Conservation (phyloP, 2,113 vertebrate genomes). For the Daphoenositta chrysoptera region DNA sequence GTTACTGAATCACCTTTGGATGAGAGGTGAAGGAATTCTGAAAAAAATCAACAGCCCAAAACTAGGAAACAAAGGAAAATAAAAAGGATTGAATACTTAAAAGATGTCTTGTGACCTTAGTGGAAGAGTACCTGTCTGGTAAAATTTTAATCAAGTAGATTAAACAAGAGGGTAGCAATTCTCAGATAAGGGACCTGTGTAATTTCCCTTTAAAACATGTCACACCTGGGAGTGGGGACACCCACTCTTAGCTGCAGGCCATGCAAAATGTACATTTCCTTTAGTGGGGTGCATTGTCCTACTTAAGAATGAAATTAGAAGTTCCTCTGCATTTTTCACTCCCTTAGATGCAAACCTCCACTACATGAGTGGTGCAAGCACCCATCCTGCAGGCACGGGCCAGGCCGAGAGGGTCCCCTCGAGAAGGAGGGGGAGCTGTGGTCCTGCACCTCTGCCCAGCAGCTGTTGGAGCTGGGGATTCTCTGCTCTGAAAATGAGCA, state of each 20-base stretch:
- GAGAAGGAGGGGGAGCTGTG: background rate
- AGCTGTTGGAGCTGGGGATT: background rate
- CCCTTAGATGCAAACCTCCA: background rate
- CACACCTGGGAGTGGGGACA: accelerated
- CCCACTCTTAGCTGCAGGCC: background rate
- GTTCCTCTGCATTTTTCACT: background rate
- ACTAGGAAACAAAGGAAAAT: background rate
- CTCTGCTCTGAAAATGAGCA: background rate
- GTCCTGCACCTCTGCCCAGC: background rate
- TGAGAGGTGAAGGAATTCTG: background rate
- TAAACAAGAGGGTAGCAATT: background rate
- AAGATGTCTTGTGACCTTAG: background rate
- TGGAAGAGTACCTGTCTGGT: background rate
- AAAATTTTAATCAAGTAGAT: background rate
- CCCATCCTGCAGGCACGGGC: background rate
- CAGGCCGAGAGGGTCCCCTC: background rate
- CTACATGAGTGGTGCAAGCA: background rate
- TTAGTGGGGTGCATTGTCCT: background rate
- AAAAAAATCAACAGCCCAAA: background rate
- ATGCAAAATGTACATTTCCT: background rate
- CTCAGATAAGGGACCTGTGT: background rate
- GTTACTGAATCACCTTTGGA: background rate
- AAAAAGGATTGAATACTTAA: background rate
- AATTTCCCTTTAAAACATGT: background rate
- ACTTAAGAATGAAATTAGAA: background rate